These are phyloP conservation scores for Tangachromis dhanisi DNA, from an alignment of 2,113 vertebrate genomes.

Conservation along the genomic window DNA sequence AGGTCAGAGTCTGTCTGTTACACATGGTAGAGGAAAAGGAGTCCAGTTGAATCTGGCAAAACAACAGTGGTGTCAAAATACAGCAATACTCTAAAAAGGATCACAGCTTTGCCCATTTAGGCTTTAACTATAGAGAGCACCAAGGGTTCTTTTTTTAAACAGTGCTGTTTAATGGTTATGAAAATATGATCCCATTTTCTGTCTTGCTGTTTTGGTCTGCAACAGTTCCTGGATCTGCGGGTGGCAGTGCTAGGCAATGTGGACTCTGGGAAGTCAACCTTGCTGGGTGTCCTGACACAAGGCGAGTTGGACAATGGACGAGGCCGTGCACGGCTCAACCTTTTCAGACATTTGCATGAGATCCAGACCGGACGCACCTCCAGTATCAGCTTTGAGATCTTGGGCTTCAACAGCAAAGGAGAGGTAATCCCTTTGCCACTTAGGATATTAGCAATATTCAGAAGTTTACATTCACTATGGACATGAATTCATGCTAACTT, in stretches of 20 bases:
- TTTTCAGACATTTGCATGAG: conserved; percentile 94
- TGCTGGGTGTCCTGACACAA: conserved; percentile 91
- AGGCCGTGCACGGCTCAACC: conserved; percentile 90
- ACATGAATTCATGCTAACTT: not conserved
- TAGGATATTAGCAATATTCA: not conserved
- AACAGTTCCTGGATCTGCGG: conserved; percentile 91
- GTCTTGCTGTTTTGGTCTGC: not conserved
- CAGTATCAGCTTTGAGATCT: conserved; percentile 97
- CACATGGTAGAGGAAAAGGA: not conserved
- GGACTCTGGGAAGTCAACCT: conserved; percentile 92
- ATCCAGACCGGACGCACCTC: conserved; percentile 94
- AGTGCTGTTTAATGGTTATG: not conserved
- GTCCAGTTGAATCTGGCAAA: not conserved
- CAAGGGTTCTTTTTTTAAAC: accelerated
- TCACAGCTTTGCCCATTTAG: not conserved
- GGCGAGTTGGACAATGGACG: conserved; percentile 94
- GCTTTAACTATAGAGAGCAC: not conserved
- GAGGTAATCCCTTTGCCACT: conserved; percentile 72
- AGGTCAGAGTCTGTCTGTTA: conserved; percentile 69
- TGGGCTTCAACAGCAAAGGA: conserved; percentile 97
- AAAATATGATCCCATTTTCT: not conserved
- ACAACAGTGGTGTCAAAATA: not conserved
- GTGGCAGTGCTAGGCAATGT: conserved; percentile 94
- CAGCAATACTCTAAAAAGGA: not conserved
- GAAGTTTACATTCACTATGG: not conserved